These are phyloP conservation scores for Zeuzera pyrina DNA, from an alignment of 2,888 invertebrate species.

Conservation along the genomic window DNA sequence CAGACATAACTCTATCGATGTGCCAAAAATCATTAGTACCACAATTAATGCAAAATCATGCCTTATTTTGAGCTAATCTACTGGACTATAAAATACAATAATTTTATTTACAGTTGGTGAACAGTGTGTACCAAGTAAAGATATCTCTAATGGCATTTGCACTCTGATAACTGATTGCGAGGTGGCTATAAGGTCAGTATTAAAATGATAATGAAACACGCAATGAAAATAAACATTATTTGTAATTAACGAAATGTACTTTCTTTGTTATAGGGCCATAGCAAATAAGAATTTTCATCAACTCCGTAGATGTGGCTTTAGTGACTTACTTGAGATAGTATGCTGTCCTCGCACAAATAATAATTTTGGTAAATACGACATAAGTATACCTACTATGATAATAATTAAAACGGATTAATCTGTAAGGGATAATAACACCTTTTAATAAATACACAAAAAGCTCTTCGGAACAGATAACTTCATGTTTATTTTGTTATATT, in stretches of 20 bases:
- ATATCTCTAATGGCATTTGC: conserved; percentile 34
- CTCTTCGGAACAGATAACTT: no score
- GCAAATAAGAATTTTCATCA: conserved; percentile 27
- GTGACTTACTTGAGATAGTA: conserved; percentile 48
- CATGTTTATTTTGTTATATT: no score
- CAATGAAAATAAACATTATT: conserved; percentile 3
- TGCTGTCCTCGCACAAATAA: conserved; percentile 48
- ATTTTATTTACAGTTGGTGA: conserved; percentile 56
- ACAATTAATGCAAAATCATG: no score
- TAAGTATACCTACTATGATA: no score
- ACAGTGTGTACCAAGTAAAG: conserved; percentile 30
- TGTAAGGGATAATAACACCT: no score
- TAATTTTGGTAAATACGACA: conserved; percentile 42
- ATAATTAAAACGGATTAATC: no score
- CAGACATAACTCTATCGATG: no score
- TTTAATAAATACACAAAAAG: no score
- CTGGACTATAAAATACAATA: no score
- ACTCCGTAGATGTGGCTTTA: conserved; percentile 57
- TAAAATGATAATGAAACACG: conserved; percentile 4
- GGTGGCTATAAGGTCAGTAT: conserved; percentile 43
- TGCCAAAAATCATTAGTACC: no score
- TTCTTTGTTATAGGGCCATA: conserved; percentile 29
- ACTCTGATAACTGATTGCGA: conserved; percentile 34
- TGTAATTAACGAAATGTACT: conserved; percentile 2
- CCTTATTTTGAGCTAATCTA: no score